These are phyloP conservation scores for Cacoxenus indagator DNA, from an alignment of 2,888 invertebrate genomes.

Conservation along the genomic window DNA sequence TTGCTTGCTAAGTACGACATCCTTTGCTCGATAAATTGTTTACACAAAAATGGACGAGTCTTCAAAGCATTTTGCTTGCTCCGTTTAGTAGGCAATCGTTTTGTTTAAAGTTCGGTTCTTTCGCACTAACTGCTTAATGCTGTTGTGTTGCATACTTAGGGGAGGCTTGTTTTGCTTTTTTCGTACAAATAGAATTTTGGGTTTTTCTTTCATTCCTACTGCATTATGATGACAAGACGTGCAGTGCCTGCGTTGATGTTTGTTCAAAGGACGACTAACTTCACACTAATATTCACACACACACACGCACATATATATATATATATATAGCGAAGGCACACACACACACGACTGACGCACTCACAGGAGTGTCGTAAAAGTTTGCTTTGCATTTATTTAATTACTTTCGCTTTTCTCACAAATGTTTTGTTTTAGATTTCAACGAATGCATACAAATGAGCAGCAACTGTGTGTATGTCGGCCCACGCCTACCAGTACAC, in stretches of 20 bases:
- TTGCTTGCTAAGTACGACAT: background rate
- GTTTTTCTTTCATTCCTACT: background rate
- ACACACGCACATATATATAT: background rate
- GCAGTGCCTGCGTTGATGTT: background rate
- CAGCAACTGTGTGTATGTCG: background rate
- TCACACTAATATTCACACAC: background rate
- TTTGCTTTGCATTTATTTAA: constrained; percentile 18
- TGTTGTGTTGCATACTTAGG: background rate
- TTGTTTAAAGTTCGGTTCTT: background rate
- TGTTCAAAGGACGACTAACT: constrained; percentile 15
- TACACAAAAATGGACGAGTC: background rate
- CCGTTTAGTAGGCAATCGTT: background rate
- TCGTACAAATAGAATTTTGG: background rate
- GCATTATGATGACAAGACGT: background rate
- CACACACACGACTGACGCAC: too few relatives aligned
- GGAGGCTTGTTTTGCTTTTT: background rate
- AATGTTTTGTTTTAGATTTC: background rate
- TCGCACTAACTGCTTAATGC: background rate
- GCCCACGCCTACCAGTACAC: constrained; percentile 3
- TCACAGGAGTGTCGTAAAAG: constrained; percentile 10
- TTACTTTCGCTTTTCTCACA: constrained; percentile 24
- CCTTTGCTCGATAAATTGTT: background rate
- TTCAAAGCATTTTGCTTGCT: background rate
- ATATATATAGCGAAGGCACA: too few relatives aligned
- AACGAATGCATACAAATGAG: constrained; percentile 39